Conservation (phyloP, 1,140 invertebrate genomes). For the Cherax quadricarinatus region DNA sequence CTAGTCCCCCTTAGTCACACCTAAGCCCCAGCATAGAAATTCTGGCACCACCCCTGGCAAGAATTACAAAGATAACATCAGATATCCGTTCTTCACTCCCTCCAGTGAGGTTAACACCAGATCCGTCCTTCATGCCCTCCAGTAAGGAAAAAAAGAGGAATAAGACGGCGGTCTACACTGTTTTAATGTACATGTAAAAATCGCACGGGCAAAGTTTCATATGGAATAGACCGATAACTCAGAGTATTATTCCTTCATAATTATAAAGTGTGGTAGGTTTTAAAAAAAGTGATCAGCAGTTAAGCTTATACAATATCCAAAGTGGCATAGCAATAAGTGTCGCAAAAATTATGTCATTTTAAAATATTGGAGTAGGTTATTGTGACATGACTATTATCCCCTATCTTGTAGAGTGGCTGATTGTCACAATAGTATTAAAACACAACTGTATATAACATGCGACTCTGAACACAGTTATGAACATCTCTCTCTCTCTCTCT, state of each 20-base stretch:
- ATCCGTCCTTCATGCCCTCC: not conserved
- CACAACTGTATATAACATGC: conserved; percentile 22
- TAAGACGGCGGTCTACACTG: conserved; percentile 28
- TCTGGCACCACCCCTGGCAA: too few relatives aligned
- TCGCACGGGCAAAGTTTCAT: conserved; percentile 48
- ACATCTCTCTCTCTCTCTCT: conserved; percentile 30
- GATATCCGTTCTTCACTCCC: too few relatives aligned
- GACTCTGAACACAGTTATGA: conserved; percentile 43
- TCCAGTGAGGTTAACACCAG: too few relatives aligned
- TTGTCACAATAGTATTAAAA: conserved; percentile 46
- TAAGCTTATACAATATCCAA: conserved; percentile 51
- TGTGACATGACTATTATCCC: conserved; percentile 37
- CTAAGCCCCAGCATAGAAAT: too few relatives aligned
- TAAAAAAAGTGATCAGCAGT: conserved; percentile 43
- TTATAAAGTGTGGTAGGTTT: conserved; percentile 37
- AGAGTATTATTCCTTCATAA: conserved; percentile 29
- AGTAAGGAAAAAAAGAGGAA: conserved; percentile 32
- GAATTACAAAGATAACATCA: too few relatives aligned
- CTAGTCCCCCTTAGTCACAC: too few relatives aligned
- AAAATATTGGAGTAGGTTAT: conserved; percentile 45
- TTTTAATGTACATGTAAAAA: conserved; percentile 49
- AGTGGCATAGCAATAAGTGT: conserved; percentile 54
- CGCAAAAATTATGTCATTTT: conserved; percentile 42
- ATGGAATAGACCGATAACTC: conserved; percentile 33
- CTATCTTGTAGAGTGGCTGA: conserved; percentile 18